Base-by-base conservation (phyloP, 2,888 invertebrate genomes). In the Spilarctia lutea region DNA sequence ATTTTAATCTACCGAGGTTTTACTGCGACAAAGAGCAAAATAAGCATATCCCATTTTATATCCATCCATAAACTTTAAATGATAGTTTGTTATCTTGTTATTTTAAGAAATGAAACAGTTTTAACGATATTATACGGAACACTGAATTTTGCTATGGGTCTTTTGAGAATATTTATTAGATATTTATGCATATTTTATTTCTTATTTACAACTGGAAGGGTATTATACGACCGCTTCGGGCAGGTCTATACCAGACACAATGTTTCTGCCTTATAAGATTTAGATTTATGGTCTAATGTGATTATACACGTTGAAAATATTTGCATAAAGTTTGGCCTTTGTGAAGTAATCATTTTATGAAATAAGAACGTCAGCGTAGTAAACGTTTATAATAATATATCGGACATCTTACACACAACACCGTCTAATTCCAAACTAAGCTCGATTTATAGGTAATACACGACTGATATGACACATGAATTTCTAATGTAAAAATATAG, bases 1-100 rank as follows among this genome's bases (percentile, higher is more conserved):
- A 87, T 87, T 86, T 87, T 84, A 85, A 88, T 87, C 83, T 79
- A 56, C 68, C 39, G 74, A 76, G 77, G 84, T 80, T 86, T 86
- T 83, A 83, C 79, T 81, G 65, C 80, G 76, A 79, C 78, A 84
- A 81, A 82, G 75, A 82, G 86, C 78, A 68, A 80, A 83, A 86
- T 81, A 81, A 81, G 77, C 80, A 78, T 76, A 76, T 74, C 73
- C 71, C 76, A 70, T 82, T 86, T 87, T 81, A 86, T 81, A 86
- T 81, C 79, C 70, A 79, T 48, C 72, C 75, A 83, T 87, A 83
- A 85, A 87, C 69, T 74, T 78, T 74, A 79, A 76, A 75, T 78
- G 76, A 78, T 81, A 82, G 80, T 82, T 67, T 72, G 65, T 76
- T 77, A 79, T 82, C 52, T 79, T 69, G 75, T 70, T 75, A 79